Percentiles rank a stretch among this genome's conserved stretches.
These are phyloP conservation scores for Parelbella ahira DNA, from an alignment of 2,888 invertebrate genomes.

Conservation along the genomic window DNA sequence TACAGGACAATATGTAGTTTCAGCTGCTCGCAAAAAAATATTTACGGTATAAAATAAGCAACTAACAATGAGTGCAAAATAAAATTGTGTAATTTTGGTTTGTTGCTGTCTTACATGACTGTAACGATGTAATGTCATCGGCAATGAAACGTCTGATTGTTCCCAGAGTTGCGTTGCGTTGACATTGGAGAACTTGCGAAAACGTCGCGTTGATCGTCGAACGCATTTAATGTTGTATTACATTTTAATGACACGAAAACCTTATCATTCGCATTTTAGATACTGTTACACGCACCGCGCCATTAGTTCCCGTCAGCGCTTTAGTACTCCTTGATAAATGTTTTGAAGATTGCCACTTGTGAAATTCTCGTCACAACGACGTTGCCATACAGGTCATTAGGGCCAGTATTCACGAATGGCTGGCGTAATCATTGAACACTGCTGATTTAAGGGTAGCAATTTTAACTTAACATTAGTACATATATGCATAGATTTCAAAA, in stretches of 20 bases:
- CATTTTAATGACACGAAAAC: slow-evolving; percentile 20
- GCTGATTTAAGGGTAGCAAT: slow-evolving; percentile 4
- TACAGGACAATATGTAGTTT: no score
- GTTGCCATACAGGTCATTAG: slow-evolving; percentile 3
- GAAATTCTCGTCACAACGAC: slow-evolving; percentile 8
- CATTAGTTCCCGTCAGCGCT: slow-evolving; percentile 13
- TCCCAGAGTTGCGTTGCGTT: slow-evolving; percentile 4
- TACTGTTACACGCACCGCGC: slow-evolving; percentile 21
- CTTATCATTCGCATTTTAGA: slow-evolving; percentile 17
- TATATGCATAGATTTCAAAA: no score
- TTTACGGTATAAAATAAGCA: no score
- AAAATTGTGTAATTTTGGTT: neutral
- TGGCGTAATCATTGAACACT: slow-evolving; percentile 1
- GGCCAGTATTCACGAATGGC: slow-evolving; percentile 7
- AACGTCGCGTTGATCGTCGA: slow-evolving; percentile 10
- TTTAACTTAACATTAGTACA: no score
- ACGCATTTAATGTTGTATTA: slow-evolving; percentile 15
- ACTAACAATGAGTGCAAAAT: slow-evolving; percentile 1
- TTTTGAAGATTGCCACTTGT: slow-evolving; percentile 18
- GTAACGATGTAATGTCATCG: neutral
- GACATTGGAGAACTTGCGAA: slow-evolving; percentile 18
- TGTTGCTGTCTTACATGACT: neutral
- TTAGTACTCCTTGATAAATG: slow-evolving; percentile 19
- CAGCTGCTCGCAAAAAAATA: neutral
- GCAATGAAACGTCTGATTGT: slow-evolving; percentile 7